These are phyloP conservation scores for Strix aluco DNA, from an alignment of 2,113 vertebrate genomes.

Conservation along the genomic window DNA sequence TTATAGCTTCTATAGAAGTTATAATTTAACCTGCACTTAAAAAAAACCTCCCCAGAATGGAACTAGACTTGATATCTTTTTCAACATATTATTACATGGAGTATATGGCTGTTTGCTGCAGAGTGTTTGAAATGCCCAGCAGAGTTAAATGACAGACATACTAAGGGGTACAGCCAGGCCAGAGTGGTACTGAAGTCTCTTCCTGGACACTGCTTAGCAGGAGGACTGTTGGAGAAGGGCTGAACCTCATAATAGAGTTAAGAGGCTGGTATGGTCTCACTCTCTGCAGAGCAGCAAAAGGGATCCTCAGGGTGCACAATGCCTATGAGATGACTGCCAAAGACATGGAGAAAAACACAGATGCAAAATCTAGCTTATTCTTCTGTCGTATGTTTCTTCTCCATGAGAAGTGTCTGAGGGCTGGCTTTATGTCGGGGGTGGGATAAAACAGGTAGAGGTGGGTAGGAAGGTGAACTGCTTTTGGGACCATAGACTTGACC, in stretches of 20 bases:
- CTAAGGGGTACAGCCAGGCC: not conserved
- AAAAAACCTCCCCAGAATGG: not conserved
- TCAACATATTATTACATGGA: not conserved
- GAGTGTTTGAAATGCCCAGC: not conserved
- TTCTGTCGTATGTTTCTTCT: not conserved
- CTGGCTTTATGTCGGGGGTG: not conserved
- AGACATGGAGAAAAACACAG: not conserved
- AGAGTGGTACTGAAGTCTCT: not conserved
- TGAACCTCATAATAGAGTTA: not conserved
- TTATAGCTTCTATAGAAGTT: not conserved
- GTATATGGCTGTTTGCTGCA: not conserved
- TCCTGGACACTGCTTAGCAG: not conserved
- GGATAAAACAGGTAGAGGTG: not conserved
- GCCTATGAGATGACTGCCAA: not conserved
- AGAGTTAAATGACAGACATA: not conserved
- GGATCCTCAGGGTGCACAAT: not conserved
- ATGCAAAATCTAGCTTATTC: not conserved
- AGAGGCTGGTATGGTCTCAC: not conserved
- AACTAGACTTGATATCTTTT: not conserved
- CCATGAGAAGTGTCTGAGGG: not conserved
- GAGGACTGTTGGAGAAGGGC: not conserved
- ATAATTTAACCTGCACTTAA: constrained; percentile 10
- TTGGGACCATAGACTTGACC: not conserved
- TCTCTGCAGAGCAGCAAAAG: not conserved
- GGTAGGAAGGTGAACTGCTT: not conserved